Conservation (phyloP, 2,888 invertebrate species). For the Lochmaea crataegi region DNA sequence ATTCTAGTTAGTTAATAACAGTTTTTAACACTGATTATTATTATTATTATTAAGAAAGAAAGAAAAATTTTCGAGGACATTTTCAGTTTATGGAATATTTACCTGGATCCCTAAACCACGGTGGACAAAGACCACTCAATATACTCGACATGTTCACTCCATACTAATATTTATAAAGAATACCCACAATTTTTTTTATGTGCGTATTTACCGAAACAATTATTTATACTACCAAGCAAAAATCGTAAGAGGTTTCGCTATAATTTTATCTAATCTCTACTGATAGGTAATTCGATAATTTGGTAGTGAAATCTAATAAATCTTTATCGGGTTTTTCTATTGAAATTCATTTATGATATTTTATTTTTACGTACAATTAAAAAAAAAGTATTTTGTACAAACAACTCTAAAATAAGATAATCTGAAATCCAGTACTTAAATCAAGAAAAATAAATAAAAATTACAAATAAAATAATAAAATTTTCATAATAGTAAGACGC, state of each 20-base stretch:
- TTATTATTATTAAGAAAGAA: not conserved
- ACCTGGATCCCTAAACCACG: slow-evolving; percentile 35
- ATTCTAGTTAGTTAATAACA: no score
- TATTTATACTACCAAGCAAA: slow-evolving; percentile 1
- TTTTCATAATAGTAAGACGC: no score
- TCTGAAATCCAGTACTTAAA: not conserved
- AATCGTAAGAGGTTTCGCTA: slow-evolving; percentile 2
- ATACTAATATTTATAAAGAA: not conserved
- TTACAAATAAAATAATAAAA: no score
- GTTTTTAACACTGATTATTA: no score
- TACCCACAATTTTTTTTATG: not conserved
- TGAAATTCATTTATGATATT: not conserved
- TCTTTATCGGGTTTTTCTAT: not conserved
- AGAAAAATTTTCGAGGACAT: slow-evolving; percentile 6
- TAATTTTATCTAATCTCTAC: slow-evolving; percentile 18
- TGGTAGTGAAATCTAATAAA: slow-evolving; percentile 8
- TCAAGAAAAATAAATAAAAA: no score
- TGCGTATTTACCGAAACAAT: not conserved
- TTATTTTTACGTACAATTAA: not conserved
- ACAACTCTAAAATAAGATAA: not conserved
- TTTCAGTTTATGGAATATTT: not conserved
- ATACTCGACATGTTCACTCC: slow-evolving; percentile 23
- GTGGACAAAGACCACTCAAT: slow-evolving; percentile 36
- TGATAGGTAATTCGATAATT: slow-evolving; percentile 22
- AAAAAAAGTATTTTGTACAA: not conserved